Conservation (phyloP, 2,113 vertebrate species). For the Helogale parvula region DNA sequence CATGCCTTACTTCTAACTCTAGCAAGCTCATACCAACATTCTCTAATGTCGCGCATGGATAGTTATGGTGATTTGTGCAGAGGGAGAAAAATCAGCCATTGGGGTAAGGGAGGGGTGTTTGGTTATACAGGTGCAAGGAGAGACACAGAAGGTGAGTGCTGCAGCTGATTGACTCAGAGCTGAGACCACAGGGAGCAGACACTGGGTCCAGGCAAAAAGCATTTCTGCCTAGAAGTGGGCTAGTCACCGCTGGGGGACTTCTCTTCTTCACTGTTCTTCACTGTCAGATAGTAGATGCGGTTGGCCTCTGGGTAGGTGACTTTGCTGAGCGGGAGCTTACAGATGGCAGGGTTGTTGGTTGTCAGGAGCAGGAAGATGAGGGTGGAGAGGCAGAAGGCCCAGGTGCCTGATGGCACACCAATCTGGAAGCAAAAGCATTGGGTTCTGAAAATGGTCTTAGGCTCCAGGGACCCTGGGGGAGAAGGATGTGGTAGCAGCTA, state of each 20-base stretch:
- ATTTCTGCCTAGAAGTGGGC: conserved; percentile 8
- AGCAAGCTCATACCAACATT: background rate
- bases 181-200: background rate
- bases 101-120: conserved; percentile 4
- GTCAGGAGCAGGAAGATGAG: conserved; percentile 94
- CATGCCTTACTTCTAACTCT: background rate
- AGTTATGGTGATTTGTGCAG: background rate
- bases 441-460: background rate
- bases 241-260: conserved; percentile 66
- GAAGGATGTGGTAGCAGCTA: background rate
- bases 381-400: conserved; percentile 95
- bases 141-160: background rate
- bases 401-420: conserved; percentile 92
- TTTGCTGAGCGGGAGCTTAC: conserved; percentile 93
- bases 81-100: conserved; percentile 26
- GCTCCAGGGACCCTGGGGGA: background rate
- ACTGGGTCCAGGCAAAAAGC: background rate
- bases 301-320: conserved; percentile 97
- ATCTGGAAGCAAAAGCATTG: conserved; percentile 82
- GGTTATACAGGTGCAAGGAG: background rate
- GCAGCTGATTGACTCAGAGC: background rate
- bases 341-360: conserved; percentile 88
- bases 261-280: conserved; percentile 57
- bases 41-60: background rate
- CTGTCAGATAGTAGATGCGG: conserved; percentile 84